Conservation (phyloP, 2,113 vertebrate species). For the Apus apus region DNA sequence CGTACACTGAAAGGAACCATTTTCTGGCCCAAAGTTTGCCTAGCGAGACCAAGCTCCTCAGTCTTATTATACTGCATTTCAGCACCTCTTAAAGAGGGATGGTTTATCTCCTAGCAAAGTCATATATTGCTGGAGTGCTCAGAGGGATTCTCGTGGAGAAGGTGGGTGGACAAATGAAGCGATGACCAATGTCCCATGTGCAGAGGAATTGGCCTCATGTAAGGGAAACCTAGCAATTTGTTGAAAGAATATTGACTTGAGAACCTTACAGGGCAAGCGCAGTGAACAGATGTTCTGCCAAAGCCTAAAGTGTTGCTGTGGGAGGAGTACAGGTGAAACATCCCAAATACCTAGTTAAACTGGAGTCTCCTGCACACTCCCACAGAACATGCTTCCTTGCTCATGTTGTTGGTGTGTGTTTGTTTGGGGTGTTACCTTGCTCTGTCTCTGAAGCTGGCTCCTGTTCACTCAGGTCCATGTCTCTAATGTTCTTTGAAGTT, state of each 20-base stretch:
- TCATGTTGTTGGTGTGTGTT: not conserved
- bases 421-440: conserved; percentile 42
- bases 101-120: not conserved
- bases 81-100: not conserved
- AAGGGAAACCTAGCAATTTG: not conserved
- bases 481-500: conserved; percentile 57
- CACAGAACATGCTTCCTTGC: not conserved
- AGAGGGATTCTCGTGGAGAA: not conserved
- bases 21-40: not conserved
- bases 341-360: not conserved
- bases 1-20: not conserved
- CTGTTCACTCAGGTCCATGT: not conserved
- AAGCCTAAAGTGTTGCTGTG: not conserved
- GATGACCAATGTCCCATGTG: accelerated
- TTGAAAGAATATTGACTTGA: not conserved
- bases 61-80: not conserved
- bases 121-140: not conserved
- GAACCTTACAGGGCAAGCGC: not conserved
- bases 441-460: not conserved
- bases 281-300: not conserved
- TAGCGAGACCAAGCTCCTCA: not conserved
- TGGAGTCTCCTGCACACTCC: conserved; percentile 42
- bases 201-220: not conserved
- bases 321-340: conserved; percentile 29
- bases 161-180: not conserved